Evolutionary conservation across 2,797 vertebrate species (phyloP).

Genomic region (Alcedo quadribrachys): DNA sequence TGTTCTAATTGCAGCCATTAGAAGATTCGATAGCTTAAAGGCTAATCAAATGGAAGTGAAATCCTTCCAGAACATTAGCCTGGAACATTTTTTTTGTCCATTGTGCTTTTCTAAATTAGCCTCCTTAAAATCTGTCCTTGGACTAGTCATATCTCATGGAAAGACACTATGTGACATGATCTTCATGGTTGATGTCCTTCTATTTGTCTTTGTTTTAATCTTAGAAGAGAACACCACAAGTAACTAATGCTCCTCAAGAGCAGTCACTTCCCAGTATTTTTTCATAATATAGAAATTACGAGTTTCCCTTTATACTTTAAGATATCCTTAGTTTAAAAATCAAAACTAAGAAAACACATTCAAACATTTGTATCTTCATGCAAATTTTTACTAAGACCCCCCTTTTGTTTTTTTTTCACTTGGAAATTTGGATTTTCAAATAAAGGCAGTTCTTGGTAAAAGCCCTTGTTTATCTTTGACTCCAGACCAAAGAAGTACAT

Average conservation of each 20-base stretch:
- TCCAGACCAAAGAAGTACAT: neutral
- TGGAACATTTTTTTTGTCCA: neutral
- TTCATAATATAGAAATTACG: neutral
- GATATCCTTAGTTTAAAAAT: neutral
- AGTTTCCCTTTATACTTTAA: neutral
- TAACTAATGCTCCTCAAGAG: neutral
- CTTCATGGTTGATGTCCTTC: neutral
- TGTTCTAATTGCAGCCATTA: neutral
- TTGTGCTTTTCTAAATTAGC: neutral
- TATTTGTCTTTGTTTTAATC: neutral
- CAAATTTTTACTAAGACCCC: neutral
- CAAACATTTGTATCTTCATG: neutral
- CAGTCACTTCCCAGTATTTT: neutral
- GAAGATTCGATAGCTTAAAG: neutral
- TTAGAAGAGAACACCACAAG: neutral
- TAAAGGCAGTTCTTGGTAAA: neutral
- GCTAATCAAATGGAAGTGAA: neutral
- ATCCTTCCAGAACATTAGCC: neutral
- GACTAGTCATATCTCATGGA: neutral
- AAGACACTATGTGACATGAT: neutral
- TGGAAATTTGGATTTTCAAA: neutral
- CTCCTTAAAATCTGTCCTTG: neutral
- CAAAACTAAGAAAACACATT: neutral
- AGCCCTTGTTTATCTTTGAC: neutral
- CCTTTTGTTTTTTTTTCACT: neutral